These are phyloP conservation scores for Ellobium chinense DNA, from an alignment of 2,888 invertebrate genomes.

Conservation along the genomic window DNA sequence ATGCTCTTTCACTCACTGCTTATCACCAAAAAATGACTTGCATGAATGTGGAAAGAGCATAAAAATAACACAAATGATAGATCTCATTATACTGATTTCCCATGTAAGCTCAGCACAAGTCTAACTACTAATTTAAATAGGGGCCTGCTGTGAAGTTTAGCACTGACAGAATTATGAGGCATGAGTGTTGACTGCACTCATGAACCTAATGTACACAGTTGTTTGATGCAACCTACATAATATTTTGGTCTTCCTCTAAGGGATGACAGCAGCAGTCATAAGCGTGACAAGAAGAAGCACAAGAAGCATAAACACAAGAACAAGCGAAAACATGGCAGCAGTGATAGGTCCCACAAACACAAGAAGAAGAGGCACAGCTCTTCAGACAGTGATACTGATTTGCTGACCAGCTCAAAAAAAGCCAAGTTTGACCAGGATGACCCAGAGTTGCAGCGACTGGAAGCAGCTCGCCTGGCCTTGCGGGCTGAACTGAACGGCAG, in stretches of 20 bases:
- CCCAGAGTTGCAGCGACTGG: conserved; percentile 74
- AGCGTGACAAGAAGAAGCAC: conserved; percentile 62
- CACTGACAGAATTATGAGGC: too few relatives aligned
- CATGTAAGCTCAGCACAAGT: too few relatives aligned
- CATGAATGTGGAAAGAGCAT: too few relatives aligned
- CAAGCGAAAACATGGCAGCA: conserved; percentile 83
- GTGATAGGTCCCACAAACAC: conserved; percentile 66
- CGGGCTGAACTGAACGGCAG: conserved; percentile 73
- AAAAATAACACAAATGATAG: too few relatives aligned
- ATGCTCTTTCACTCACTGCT: too few relatives aligned
- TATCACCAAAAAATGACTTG: too few relatives aligned
- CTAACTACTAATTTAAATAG: too few relatives aligned
- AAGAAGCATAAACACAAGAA: conserved; percentile 79
- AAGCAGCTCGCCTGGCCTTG: conserved; percentile 76
- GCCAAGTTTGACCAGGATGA: conserved; percentile 61
- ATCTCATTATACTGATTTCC: too few relatives aligned
- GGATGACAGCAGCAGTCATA: conserved; percentile 55
- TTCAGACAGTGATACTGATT: conserved; percentile 38
- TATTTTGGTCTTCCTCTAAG: conserved; percentile 50
- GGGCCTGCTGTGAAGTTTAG: too few relatives aligned
- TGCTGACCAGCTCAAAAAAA: conserved; percentile 45
- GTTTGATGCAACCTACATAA: not conserved
- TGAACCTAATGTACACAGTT: too few relatives aligned
- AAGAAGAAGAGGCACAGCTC: conserved; percentile 69
- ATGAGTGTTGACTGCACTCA: too few relatives aligned